These are phyloP conservation scores for Acromyrmex charruanus DNA, from an alignment of 1,140 invertebrate genomes.

Conservation along the genomic window DNA sequence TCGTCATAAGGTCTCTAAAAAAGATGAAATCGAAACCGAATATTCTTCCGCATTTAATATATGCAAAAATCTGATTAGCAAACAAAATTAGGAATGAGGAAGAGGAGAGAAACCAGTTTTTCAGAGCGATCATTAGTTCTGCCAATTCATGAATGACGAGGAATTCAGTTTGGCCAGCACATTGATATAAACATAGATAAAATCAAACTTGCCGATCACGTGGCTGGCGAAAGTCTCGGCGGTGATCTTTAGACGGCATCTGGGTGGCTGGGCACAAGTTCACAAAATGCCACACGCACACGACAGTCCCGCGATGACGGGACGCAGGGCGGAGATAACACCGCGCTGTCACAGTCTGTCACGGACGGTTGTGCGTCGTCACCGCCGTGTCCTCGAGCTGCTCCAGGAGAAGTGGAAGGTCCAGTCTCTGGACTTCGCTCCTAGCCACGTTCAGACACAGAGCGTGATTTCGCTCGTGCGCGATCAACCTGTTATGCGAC, in stretches of 20 bases:
- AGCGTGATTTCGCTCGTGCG: neutral
- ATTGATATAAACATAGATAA: neutral
- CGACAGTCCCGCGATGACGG: neutral
- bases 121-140: neutral
- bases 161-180: neutral
- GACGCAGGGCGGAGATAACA: neutral
- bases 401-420: neutral
- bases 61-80: too few species aligned
- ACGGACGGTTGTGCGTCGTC: neutral
- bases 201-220: constrained; percentile 40
- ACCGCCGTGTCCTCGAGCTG: neutral
- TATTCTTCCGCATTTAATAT: neutral
- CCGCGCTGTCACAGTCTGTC: neutral
- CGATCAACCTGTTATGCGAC: constrained; percentile 13
- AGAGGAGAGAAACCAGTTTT: neutral
- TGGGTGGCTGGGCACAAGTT: constrained; percentile 3
- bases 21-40: neutral
- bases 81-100: neutral
- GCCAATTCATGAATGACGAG: neutral
- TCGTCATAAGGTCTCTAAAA: too few species aligned
- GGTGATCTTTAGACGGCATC: constrained; percentile 27
- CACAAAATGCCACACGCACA: neutral
- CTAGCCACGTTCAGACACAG: neutral
- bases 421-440: constrained; percentile 31
- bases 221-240: constrained; percentile 33